Evolutionary conservation across 2,797 vertebrate genomes (phyloP), one percentile per base, ranked within the genome.

Genomic region (Tiaroga cobitis): DNA sequence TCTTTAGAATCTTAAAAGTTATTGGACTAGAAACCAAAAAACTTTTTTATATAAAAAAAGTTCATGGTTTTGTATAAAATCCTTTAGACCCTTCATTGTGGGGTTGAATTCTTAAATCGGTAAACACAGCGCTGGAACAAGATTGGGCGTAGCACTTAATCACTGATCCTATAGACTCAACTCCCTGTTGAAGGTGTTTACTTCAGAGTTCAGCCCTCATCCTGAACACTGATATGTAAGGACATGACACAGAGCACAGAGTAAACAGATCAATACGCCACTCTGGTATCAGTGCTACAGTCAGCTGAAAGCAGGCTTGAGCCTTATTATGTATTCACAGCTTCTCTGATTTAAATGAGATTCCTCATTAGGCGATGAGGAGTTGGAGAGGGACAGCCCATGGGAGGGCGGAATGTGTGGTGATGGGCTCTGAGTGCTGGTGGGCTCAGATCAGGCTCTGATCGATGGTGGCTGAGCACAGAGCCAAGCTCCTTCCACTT

Each of bases 321-420:
- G 77, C 87, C 91, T 93, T 10, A 89, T 93, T 94, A 88, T 81
- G 91, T 88, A 95, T 95, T 94, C 94, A 93, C 88, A 92, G 90
- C 91, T 90, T 92, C 92, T 92, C 92, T 91, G 91, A 92, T 90
- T 87, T 84, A 95, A 95, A 95, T 94, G 94, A 95, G 94, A 90
- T 93, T 90, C 91, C 94, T 95, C 93, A 92, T 95, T 95, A 94
- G 69, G 89, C 87, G 89, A 83, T 49, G 79, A 70, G 67, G 39
- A 80, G 49, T 15, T 7, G 32, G 89, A 89, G 87, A 88, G 88
- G 75, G 82, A 34, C 89, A 85, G 90, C 76, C 88, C 26, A 86
- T 82, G 89, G 86, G 82, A 46, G 84, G 83, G 75, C 54, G 34
- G 89, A 46, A 70, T 59, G 26, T 78, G 73, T 67, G 81, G 41